Evolutionary conservation across 2,797 vertebrate species (phyloP), one percentile per base, ranked within the genome.

Genomic region (Caiman crocodilus): DNA sequence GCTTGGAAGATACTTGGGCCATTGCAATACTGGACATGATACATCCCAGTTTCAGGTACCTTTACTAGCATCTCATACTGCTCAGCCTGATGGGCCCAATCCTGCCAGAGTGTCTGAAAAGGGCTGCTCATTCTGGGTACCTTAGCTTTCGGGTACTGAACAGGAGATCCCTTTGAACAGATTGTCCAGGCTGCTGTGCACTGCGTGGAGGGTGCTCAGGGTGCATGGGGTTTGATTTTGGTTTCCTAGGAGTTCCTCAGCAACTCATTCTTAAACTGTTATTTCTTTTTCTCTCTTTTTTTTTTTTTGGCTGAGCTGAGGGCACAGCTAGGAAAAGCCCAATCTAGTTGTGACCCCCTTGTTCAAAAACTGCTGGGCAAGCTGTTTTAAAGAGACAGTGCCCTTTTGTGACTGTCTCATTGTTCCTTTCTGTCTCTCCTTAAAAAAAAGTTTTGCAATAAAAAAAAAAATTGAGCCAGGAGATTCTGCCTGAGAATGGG

Each of bases 1-100:
- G 23, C 21, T 9, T 17, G 18, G 56, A 65, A 61, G 69, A 4
- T 61, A 21, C 23, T 26, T 30, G 20, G 30, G n/a, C 83, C 56
- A 9, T 0, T 0, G 30, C 0, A 2, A 35, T 61, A 5, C 21
- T 1, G 0, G 0, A 1, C 35, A n/a, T 79, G 77, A 50, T 15
- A 9, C 58, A 18, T 2, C 12, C 42, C 15, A 3, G 28, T 14
- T 35, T 23, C 0, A 0, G 28, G 57, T 55, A 8, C 86, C 17
- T 79, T 28, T 0, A 1, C 14, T 10, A 1, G 14, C 0, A 1
- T 65, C 13, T 35, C 23, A 69, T 1, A 7, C 81, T 78, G 85
- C 3, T 13, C 81, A 64, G 16, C 1, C 13, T 58, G 23, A 2
- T 0, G 4, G 85, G 1, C 20, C 64, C 11, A 25, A n/a, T 18